Evolutionary conservation across 2,888 invertebrate genomes (phyloP).

Genomic region (Sminthurinus aureus): DNA sequence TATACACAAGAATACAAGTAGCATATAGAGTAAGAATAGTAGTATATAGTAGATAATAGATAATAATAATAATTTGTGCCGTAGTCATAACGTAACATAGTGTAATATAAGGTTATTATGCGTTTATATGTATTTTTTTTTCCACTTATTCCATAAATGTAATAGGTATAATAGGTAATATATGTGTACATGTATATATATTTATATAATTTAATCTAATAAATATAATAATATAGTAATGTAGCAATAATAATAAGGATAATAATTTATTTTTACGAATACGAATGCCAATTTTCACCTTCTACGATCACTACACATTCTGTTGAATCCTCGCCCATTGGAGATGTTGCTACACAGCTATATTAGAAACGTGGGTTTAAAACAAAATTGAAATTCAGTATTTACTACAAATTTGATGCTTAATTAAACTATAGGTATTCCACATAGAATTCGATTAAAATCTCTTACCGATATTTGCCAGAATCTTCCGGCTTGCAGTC

Average conservation of each 20-base stretch:
- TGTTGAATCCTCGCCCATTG: constrained; percentile 94
- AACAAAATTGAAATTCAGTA: no score
- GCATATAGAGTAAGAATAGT: neutral
- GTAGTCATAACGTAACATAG: neutral
- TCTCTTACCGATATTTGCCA: constrained; percentile 70
- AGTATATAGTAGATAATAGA: neutral
- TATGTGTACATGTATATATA: neutral
- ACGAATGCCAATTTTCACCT: constrained; percentile 68
- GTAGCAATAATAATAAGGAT: neutral
- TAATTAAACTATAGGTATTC: no score
- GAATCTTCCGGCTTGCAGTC: constrained; percentile 94
- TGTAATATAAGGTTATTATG: no score
- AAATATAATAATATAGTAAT: no score
- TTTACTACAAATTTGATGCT: no score
- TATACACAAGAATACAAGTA: neutral
- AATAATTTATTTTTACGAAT: constrained; percentile 35
- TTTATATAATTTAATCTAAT: neutral
- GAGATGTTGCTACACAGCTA: constrained; percentile 90
- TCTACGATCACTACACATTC: constrained; percentile 95
- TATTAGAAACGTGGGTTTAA: constrained; percentile 67
- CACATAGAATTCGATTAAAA: no score
- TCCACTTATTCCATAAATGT: constrained; percentile 8
- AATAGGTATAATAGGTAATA: neutral
- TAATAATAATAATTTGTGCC: constrained; percentile 6
- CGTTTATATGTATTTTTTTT: neutral